Conservation (phyloP, 2,113 vertebrate genomes). For the Aix galericulata region DNA sequence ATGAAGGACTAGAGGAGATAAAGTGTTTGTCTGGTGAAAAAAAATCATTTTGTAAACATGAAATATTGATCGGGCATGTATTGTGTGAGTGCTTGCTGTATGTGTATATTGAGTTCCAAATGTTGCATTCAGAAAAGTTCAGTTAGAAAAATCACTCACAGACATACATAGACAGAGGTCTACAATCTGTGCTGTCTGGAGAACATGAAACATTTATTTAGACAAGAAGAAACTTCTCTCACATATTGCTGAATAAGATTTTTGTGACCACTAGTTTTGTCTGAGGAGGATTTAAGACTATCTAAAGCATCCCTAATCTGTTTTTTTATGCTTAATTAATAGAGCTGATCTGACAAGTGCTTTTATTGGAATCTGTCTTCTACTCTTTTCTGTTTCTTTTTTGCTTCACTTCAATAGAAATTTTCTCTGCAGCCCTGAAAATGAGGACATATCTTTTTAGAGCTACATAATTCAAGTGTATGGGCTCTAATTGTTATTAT, state of each 20-base stretch:
- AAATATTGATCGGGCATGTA: constrained; percentile 59
- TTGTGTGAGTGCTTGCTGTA: not conserved
- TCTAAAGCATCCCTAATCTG: constrained; percentile 20
- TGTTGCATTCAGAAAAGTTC: constrained; percentile 38
- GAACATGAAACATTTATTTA: constrained; percentile 23
- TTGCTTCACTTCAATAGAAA: not conserved
- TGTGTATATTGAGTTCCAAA: constrained; percentile 27
- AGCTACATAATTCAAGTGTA: not conserved
- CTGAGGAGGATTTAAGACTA: constrained; percentile 6
- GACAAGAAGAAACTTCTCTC: not conserved
- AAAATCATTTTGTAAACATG: constrained; percentile 58
- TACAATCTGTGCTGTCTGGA: not conserved
- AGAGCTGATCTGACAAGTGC: constrained; percentile 6
- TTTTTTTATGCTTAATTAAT: constrained; percentile 58
- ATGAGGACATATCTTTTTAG: constrained; percentile 18
- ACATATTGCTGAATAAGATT: not conserved
- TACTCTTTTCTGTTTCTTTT: not conserved
- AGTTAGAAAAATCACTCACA: constrained; percentile 40
- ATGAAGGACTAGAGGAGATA: constrained; percentile 44
- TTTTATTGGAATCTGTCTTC: not conserved
- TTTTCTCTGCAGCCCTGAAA: not conserved
- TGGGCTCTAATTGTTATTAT: not conserved
- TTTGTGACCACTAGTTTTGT: not conserved
- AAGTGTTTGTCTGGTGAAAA: constrained; percentile 4
- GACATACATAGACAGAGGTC: not conserved